Conservation (phyloP, 2,797 vertebrate genomes). For the Pseudomugil tenellus region DNA sequence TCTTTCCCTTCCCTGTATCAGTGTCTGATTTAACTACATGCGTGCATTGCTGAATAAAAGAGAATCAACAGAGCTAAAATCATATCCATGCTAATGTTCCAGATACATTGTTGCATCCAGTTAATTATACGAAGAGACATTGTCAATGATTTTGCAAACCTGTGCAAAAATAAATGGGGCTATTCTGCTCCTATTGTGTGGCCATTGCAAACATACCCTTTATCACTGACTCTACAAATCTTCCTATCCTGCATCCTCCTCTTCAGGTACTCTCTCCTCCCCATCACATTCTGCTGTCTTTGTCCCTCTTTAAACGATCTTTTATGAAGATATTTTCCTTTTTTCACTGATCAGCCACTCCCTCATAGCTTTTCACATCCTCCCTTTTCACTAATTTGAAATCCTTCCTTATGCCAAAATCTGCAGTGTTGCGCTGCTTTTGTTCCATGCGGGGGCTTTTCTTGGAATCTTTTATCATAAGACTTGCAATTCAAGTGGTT, state of each 20-base stretch:
- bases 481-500: slow-evolving; percentile 19
- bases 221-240: not conserved
- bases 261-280: slow-evolving; percentile 13
- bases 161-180: not conserved
- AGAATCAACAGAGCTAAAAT: slow-evolving; percentile 2
- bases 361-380: slow-evolving; percentile 24
- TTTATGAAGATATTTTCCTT: slow-evolving; percentile 47
- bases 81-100: not conserved
- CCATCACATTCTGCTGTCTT: slow-evolving; percentile 2
- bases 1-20: not conserved
- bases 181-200: slow-evolving; percentile 11
- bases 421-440: slow-evolving; percentile 33
- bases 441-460: not conserved
- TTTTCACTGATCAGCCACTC: slow-evolving; percentile 32
- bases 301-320: slow-evolving; percentile 31
- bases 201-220: slow-evolving; percentile 25
- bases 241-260: slow-evolving; percentile 15
- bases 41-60: slow-evolving; percentile 21
- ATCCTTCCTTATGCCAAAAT: slow-evolving; percentile 25
- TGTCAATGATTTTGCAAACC: not conserved
- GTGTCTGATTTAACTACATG: slow-evolving; percentile 5
- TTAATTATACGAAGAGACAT: slow-evolving; percentile 7
- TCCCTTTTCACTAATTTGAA: slow-evolving; percentile 21
- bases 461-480: slow-evolving; percentile 11
- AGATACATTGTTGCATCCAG: not conserved